Evolutionary conservation across 2,797 vertebrate genomes (phyloP), one percentile per base, ranked within the genome.

Genomic region (Chiloscyllium punctatum): DNA sequence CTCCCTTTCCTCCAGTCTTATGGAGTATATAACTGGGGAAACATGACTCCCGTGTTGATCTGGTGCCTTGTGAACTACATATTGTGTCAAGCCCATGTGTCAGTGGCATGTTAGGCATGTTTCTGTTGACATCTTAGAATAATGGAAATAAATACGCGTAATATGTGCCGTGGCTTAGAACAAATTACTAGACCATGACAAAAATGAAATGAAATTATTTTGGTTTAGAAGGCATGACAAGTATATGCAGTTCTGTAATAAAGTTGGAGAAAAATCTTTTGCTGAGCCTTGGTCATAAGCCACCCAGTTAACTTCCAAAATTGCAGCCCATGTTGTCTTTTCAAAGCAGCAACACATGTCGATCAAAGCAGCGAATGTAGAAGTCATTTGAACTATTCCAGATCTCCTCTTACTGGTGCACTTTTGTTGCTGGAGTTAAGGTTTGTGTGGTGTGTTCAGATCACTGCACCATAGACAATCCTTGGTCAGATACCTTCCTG

Each of bases 191-290:
- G 82, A 84, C 82, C 42, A 18, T 84, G 82, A 84, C 82, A 84
- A 48, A 84, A 84, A 84, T 84, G 82, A 42, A 42, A 84, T 84
- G 82, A 84, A 84, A 84, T 84, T 84, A 84, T 84, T 42, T 48
- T 48, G 82, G 82, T 21, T 84, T 84, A 25, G 82, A 84, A 84
- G 25, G 82, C 82, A 48, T 84, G 82, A 84, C 82, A 84, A 84
- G 37, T 48, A 84, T 42, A 84, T 48, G 42, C 23, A 48, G 42
- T 21, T 23, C 82, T 84, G 37, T 48, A 84, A 84, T 4, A 48
- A 84, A 84, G 82, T 48, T 48, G 1, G 48, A 25, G 82, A 84
- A 84, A 84, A 84, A 48, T 48, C 62, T 91, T 68, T 91, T 4
- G 42, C 90, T 37, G 30, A 92, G 23, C 90, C n/a, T 3, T 92